phyloP scores from a whole-genome alignment of 2,113 vertebrate species.

The Peromyscus leucopus region DNA sequence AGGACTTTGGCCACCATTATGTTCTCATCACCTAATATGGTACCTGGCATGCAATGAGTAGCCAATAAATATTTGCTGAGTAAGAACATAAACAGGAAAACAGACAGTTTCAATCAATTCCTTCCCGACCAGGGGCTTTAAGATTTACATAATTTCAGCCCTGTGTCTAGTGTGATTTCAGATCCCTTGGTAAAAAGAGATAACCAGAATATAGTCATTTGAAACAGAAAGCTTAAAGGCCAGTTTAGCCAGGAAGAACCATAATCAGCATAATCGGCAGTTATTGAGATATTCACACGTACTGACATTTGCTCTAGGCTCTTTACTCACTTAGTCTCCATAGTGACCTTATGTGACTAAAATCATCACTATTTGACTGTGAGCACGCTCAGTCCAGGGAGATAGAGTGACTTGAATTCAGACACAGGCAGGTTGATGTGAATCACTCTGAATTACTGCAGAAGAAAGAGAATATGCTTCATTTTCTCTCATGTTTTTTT shows the following conservation, averaged over 20 bases:
- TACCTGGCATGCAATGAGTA: not conserved
- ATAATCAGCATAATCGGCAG: not conserved
- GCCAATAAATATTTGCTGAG: slow-evolving; percentile 56
- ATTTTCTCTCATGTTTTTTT: slow-evolving; percentile 1
- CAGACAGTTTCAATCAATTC: not conserved
- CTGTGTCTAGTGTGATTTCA: not conserved
- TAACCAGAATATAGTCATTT: not conserved
- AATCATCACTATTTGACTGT: not conserved
- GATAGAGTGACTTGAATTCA: slow-evolving; percentile 49
- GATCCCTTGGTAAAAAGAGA: slow-evolving; percentile 32
- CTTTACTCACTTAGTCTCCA: not conserved
- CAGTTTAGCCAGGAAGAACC: not conserved
- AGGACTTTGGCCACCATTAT: not conserved
- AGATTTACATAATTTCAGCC: not conserved
- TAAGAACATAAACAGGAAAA: slow-evolving; percentile 43
- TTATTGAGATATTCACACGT: not conserved
- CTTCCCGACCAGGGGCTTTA: not conserved
- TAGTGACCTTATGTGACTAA: not conserved
- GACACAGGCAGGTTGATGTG: slow-evolving; percentile 5
- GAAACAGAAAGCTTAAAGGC: slow-evolving; percentile 14
- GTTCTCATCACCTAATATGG: not conserved
- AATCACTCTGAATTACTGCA: not conserved
- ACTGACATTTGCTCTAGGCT: not conserved
- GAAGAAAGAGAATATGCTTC: slow-evolving; percentile 7
- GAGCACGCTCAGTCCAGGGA: slow-evolving; percentile 50